Percentiles rank a stretch among this genome's conserved stretches.
These are phyloP conservation scores for Selenia dentaria DNA, from an alignment of 2,888 invertebrate genomes.

Conservation along the genomic window DNA sequence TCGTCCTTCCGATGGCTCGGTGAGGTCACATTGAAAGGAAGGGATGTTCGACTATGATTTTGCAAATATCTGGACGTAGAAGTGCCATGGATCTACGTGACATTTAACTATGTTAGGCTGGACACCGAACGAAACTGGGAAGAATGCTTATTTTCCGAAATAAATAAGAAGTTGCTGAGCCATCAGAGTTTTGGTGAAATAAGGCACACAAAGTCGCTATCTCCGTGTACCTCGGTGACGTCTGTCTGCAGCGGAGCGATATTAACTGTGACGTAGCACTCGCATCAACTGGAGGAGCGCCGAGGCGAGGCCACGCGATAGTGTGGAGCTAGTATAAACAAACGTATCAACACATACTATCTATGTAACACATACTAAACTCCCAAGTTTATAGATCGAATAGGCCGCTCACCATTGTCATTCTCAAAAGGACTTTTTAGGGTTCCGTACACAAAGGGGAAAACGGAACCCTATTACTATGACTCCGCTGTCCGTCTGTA, in stretches of 20 bases:
- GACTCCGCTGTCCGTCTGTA: no score
- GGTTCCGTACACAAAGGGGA: no score
- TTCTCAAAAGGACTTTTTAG: no score
- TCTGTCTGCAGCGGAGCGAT: not conserved
- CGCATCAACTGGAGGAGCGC: not conserved
- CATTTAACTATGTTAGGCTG: not conserved
- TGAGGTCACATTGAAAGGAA: no score
- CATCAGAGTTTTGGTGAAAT: constrained; percentile 3
- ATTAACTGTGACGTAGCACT: not conserved
- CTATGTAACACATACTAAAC: not conserved
- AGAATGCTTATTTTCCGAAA: not conserved
- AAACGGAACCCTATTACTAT: no score
- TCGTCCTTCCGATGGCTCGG: no score
- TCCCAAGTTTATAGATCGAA: no score
- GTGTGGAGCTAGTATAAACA: constrained; percentile 8
- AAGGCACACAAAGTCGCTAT: constrained; percentile 1
- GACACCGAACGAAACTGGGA: not conserved
- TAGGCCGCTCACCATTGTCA: no score
- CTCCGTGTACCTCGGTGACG: not conserved
- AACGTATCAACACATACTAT: not conserved
- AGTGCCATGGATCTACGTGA: no score
- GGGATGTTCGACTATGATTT: no score
- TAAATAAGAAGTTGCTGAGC: not conserved
- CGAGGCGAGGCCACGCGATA: constrained; percentile 1
- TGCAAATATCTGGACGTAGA: no score